Conservation (phyloP, 2,797 vertebrate genomes). For the Sebastes itinus region DNA sequence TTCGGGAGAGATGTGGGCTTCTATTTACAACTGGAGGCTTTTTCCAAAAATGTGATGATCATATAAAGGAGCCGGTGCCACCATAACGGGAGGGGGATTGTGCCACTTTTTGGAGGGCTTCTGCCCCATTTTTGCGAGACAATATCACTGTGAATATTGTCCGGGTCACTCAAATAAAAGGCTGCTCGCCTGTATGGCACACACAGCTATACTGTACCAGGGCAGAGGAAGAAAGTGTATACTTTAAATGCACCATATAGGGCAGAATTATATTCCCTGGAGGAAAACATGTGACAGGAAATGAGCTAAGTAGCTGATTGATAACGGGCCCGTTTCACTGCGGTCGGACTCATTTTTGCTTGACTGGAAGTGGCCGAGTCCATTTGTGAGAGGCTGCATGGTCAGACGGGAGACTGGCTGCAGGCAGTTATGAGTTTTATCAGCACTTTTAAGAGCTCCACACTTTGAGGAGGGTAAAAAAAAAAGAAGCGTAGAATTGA, state of each 20-base stretch:
- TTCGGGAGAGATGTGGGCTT: slow-evolving; percentile 25
- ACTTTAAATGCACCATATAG: slow-evolving; percentile 4
- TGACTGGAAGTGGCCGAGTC: slow-evolving; percentile 31
- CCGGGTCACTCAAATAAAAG: neutral
- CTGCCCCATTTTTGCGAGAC: slow-evolving; percentile 46
- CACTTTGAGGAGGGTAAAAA: slow-evolving; percentile 14
- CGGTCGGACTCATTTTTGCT: slow-evolving; percentile 21
- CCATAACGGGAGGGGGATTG: neutral
- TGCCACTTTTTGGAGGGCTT: slow-evolving; percentile 39
- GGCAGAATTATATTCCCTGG: slow-evolving; percentile 8
- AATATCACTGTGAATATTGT: neutral
- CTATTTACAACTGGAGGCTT: slow-evolving; percentile 44
- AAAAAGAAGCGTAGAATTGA: slow-evolving; percentile 24
- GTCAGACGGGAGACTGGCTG: slow-evolving; percentile 43
- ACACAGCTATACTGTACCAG: neutral
- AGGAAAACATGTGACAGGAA: slow-evolving; percentile 37
- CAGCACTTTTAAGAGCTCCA: slow-evolving; percentile 45
- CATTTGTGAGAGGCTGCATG: slow-evolving; percentile 42
- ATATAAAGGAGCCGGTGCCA: neutral
- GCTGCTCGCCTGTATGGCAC: neutral
- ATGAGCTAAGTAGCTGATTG: slow-evolving; percentile 44
- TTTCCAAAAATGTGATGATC: slow-evolving; percentile 40
- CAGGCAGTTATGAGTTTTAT: slow-evolving; percentile 10
- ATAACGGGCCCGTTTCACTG: slow-evolving; percentile 21
- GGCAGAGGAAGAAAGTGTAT: neutral